Evolutionary conservation across 2,888 invertebrate species (phyloP), one percentile per base, ranked within the genome.

Genomic region (Chrysolina americana): DNA sequence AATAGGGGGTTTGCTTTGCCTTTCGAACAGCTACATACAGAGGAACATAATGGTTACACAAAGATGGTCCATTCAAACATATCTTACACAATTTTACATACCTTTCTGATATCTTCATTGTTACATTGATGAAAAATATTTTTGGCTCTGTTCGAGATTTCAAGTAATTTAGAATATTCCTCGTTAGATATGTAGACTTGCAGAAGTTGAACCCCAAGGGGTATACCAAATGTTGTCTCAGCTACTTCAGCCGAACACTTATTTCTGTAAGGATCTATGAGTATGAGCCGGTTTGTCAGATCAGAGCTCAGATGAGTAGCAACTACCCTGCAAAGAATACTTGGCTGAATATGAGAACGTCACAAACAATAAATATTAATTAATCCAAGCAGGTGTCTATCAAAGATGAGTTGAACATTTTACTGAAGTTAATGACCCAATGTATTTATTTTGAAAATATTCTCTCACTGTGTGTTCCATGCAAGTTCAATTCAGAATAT

Each of bases 241-340:
- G 94, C 88, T 56, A 89, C 89, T 86, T 95, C 95, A 0, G 95
- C 96, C 0, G 95, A 94, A 0, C 94, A 93, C 89, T 95, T 95
- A 86, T 96, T 94, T 81, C 95, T 91, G 85, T 94, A 94, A 0
- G 96, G 96, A 89, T 96, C 95, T 47, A 95, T 94, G 72, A 96
- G 91, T 15, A 95, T 93, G 10, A 96, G 89, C 85, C 93, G 92
- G 80, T 96, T 96, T 0, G 95, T 95, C 73, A 95, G 89, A 77
- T 91, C 91, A 5, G 93, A 91, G 50, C 92, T 92, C 6, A 96
- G 87, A 84, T 96, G 96, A 0, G 96, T 94, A 48, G 94, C 93
- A 65, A 96, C 92, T 81, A 96, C 94, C 89, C 96, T 96, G 86
- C 6, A 68, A 68, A 68, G 53, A 47, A 65, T 47, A 44, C 15